Percentiles rank a stretch among this genome's conserved stretches.
Evolutionary conservation across 2,113 vertebrate species (phyloP).

Genomic region (Mormoops blainvillei): DNA sequence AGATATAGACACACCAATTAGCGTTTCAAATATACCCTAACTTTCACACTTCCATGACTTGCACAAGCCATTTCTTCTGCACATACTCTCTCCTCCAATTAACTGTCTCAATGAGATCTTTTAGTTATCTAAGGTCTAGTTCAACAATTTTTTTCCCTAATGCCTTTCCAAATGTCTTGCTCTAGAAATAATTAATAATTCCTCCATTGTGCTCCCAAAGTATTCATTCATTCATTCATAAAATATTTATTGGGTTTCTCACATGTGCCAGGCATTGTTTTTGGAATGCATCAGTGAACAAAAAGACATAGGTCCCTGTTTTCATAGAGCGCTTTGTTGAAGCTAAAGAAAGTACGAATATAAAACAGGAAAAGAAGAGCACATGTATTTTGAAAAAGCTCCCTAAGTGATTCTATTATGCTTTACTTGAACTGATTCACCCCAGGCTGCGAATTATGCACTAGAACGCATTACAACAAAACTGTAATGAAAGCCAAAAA

Average conservation of each 20-base stretch:
- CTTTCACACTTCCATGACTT: background rate
- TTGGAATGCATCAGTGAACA: background rate
- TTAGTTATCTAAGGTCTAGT: background rate
- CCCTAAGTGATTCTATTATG: background rate
- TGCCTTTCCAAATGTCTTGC: constrained; percentile 12
- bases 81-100: background rate
- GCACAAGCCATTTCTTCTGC: background rate
- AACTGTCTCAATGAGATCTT: background rate
- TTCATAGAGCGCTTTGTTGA: background rate
- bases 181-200: background rate
- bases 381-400: constrained; percentile 7
- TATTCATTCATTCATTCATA: background rate
- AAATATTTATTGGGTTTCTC: background rate
- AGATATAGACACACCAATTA: background rate
- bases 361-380: background rate
- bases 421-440: background rate
- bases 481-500: constrained; percentile 1
- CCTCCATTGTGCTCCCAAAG: background rate
- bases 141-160: constrained; percentile 20
- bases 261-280: background rate
- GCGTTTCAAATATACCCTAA: background rate
- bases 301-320: background rate
- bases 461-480: constrained; percentile 34
- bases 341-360: background rate
- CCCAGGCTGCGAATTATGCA: background rate